These are phyloP conservation scores for Leuciscus waleckii DNA, from an alignment of 2,797 vertebrate genomes.

Conservation along the genomic window DNA sequence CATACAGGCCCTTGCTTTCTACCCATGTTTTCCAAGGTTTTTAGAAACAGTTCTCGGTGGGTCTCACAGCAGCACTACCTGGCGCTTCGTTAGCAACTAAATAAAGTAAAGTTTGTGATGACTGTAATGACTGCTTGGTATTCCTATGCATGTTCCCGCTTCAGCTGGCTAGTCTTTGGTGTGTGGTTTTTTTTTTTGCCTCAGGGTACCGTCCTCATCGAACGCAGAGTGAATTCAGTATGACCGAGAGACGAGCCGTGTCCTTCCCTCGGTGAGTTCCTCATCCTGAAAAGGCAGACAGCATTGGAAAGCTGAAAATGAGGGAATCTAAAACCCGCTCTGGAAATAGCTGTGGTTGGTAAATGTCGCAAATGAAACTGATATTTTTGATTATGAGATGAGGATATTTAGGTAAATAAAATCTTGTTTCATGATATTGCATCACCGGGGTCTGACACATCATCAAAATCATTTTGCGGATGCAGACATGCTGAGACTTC, in stretches of 20 bases:
- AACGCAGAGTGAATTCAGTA: constrained; percentile 57
- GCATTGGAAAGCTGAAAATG: constrained; percentile 40
- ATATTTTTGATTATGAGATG: constrained; percentile 21
- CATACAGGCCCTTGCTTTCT: not conserved
- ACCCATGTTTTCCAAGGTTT: constrained; percentile 24
- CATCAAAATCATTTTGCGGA: constrained; percentile 7
- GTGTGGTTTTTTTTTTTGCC: constrained; percentile 48
- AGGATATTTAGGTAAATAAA: constrained; percentile 31
- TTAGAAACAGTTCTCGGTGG: constrained; percentile 29
- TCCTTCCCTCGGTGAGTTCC: constrained; percentile 24
- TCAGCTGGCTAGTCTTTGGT: constrained; percentile 60
- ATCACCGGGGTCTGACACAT: constrained; percentile 41
- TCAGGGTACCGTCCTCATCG: constrained; percentile 57
- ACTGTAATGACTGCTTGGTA: constrained; percentile 62
- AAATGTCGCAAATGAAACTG: constrained; percentile 5
- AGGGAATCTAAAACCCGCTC: constrained; percentile 15
- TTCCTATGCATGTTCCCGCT: constrained; percentile 56
- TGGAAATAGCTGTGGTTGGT: not conserved
- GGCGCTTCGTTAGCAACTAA: constrained; percentile 44
- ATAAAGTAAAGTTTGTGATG: constrained; percentile 48
- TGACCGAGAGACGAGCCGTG: constrained; percentile 46
- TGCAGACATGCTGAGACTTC: constrained; percentile 31
- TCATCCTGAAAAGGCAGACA: constrained; percentile 37
- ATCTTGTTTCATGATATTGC: constrained; percentile 38
- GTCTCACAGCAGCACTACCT: constrained; percentile 12